These are phyloP conservation scores for Halcyon senegalensis DNA, from an alignment of 2,113 vertebrate species.

Conservation along the genomic window DNA sequence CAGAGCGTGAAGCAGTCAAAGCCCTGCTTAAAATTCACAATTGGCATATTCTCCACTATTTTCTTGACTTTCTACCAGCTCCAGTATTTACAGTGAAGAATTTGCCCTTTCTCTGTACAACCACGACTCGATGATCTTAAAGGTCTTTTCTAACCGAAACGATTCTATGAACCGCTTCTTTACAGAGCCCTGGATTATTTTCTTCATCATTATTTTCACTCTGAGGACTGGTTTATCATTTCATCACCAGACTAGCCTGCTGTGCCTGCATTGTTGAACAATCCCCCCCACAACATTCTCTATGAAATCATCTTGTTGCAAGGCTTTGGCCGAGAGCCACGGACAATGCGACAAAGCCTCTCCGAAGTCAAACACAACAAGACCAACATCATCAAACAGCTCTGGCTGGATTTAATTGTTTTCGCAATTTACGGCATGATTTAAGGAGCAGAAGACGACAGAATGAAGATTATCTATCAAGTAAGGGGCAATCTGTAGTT, in stretches of 20 bases:
- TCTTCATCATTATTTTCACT: neutral
- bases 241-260: neutral
- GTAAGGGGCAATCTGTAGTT: neutral
- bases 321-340: neutral
- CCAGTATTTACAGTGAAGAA: neutral
- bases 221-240: neutral
- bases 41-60: neutral
- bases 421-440: neutral
- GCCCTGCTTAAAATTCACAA: neutral
- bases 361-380: neutral
- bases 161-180: neutral
- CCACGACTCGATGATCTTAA: no score
- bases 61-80: neutral
- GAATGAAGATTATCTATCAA: neutral
- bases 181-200: no score
- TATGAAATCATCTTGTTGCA: neutral
- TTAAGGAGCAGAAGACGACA: neutral
- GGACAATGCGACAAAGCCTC: neutral
- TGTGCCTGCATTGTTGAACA: neutral
- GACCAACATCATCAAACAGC: neutral
- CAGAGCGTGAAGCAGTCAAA: fast-evolving
- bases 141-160: no score
- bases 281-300: neutral
- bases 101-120: neutral
- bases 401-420: no score